Base-by-base conservation (phyloP, 2,888 invertebrate species). In the Hetaerina titia region DNA sequence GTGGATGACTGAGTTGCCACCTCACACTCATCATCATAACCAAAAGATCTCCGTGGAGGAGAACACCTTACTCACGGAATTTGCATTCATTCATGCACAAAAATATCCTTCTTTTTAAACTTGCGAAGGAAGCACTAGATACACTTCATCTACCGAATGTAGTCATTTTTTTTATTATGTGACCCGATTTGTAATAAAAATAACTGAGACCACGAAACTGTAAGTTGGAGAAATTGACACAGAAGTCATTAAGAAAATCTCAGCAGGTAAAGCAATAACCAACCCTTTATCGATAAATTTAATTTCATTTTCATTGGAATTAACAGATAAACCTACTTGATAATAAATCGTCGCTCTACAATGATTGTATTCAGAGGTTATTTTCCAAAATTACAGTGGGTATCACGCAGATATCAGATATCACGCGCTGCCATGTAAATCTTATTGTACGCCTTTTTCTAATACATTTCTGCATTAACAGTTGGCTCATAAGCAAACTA, bases 21-120 rank as follows among this genome's bases (percentile, higher is more conserved):
- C 81, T 81, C 81, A 81, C 81, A 81, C 81, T 81, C 81, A 31
- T 81, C 81, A 81, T 31, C 81, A 31, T 81, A 81, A 81, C 81
- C 81, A 11, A 31, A 81, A 81, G 81, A 81, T 81, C 31, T 81
- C 81, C 81, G 81, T 31, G 13, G 81, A 81, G 25, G 81, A 81
- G 81, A 11, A 81, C 81, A 81, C 81, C 81, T 81, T 31, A 81
- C 9, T 15, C 81, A 11, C 22, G 31, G 31, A 81, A 81, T 81
- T 81, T 11, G 31, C 22, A 81, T 81, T 81, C 81, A 81, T 31
- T 31, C 81, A 31, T 31, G 81, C 45, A 45, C 45, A 45, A 45
- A 45, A 45, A 45, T 45, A 45, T 45, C 45, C 45, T 45, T 45
- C 45, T 45, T 45, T 45, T 45, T 81, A 81, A 25, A 11, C 31